These are phyloP conservation scores for Podotricha telesiphe DNA, from an alignment of 2,888 invertebrate species.

Conservation along the genomic window DNA sequence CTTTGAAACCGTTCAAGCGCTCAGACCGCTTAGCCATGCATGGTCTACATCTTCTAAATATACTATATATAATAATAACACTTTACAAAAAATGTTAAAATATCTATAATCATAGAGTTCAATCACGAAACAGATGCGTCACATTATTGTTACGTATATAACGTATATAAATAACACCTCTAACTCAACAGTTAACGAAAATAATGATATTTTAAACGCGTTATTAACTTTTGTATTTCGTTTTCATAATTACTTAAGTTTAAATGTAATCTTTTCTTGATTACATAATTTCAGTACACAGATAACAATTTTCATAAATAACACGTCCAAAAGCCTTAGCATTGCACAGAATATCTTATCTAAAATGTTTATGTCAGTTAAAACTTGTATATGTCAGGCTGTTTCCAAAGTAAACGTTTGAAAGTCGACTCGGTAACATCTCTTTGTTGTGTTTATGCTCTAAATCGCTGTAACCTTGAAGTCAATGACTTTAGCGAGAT, in stretches of 20 bases:
- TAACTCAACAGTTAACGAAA: no score
- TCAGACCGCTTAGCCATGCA: no score
- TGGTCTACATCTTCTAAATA: no score
- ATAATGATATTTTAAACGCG: no score
- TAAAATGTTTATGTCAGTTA: constrained; percentile 37
- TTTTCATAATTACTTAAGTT: neutral
- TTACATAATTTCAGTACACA: neutral
- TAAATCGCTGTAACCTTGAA: constrained; percentile 17
- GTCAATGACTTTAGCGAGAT: constrained; percentile 2
- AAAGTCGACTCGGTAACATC: constrained; percentile 34
- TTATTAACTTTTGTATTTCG: no score
- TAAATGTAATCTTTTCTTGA: neutral
- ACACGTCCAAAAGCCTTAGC: constrained; percentile 15
- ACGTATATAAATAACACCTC: no score
- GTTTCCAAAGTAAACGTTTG: constrained; percentile 39
- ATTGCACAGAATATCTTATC: constrained; percentile 35
- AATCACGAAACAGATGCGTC: no score
- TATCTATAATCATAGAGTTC: no score
- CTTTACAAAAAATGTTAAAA: no score
- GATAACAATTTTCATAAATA: constrained; percentile 8
- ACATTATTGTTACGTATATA: no score
- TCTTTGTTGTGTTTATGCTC: constrained; percentile 25
- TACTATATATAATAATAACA: no score
- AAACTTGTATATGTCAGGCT: constrained; percentile 36
- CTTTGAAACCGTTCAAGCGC: no score